Evolutionary conservation across 2,113 vertebrate genomes (phyloP).

Genomic region (Greenwoodochromis staneri): DNA sequence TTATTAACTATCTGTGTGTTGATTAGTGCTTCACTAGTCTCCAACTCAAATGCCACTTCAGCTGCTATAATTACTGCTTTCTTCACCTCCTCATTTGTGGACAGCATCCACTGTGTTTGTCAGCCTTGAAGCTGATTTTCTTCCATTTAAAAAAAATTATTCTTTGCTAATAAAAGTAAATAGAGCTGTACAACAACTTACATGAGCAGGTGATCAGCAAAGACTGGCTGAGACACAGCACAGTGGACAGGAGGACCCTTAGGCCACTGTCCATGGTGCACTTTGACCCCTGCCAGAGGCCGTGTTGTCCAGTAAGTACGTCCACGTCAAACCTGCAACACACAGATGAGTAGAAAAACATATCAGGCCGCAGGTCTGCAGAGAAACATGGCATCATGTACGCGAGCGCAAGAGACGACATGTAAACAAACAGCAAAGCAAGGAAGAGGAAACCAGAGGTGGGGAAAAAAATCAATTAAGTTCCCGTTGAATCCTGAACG

Average conservation of each 20-base stretch:
- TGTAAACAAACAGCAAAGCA: neutral
- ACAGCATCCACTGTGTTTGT: neutral
- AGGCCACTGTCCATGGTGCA: constrained; percentile 71
- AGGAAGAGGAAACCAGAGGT: neutral
- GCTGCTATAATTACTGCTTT: neutral
- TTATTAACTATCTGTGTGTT: neutral
- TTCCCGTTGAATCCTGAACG: constrained; percentile 33
- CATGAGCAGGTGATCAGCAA: constrained; percentile 68
- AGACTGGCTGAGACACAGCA: constrained; percentile 72
- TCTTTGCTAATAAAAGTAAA: neutral
- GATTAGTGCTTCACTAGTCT: neutral
- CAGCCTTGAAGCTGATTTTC: neutral
- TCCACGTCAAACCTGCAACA: constrained; percentile 56
- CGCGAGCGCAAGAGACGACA: neutral
- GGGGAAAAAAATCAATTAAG: neutral
- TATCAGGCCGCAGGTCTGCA: neutral
- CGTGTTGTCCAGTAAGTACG: constrained; percentile 25
- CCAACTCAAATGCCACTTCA: neutral
- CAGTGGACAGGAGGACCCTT: constrained; percentile 70
- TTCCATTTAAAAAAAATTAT: neutral
- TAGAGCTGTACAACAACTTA: constrained; percentile 36
- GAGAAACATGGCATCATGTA: neutral
- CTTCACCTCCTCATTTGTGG: neutral
- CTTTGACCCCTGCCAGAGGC: constrained; percentile 58
- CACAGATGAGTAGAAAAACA: neutral